Evolutionary conservation across 2,113 vertebrate species (phyloP).

Genomic region (Paradisaea rubra): DNA sequence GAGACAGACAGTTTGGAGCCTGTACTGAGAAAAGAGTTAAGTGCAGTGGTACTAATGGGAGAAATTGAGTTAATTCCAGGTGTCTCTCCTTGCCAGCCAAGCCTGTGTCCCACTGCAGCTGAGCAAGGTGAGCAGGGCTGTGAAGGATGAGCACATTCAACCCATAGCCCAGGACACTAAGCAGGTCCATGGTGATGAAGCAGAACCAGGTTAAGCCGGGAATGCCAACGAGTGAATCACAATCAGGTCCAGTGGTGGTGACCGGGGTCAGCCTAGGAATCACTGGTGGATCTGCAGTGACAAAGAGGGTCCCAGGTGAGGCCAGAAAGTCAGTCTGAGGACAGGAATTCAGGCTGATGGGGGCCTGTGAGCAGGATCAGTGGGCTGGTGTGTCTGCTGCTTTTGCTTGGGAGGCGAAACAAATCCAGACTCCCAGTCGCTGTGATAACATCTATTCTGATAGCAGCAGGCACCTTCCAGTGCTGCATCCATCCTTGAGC

Average conservation of each 20-base stretch:
- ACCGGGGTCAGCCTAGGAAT: background rate
- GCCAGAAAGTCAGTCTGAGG: background rate
- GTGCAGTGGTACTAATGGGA: background rate
- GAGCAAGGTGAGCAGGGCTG: background rate
- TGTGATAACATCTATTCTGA: background rate
- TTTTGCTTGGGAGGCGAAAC: background rate
- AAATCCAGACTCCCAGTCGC: background rate
- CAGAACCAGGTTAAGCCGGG: background rate
- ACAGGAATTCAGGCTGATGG: background rate
- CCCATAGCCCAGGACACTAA: background rate
- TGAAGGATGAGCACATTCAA: background rate
- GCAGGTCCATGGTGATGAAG: background rate
- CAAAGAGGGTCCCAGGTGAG: background rate
- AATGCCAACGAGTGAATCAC: background rate
- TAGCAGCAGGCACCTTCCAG: background rate
- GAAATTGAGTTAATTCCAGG: background rate
- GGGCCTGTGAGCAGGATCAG: fast-evolving
- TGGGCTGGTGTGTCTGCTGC: background rate
- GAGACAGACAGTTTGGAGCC: background rate
- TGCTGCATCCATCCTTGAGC: background rate
- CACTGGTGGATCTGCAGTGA: background rate
- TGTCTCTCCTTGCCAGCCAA: background rate
- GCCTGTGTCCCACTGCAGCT: background rate
- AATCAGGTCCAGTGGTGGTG: background rate
- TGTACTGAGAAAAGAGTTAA: background rate